Evolutionary conservation across 1,140 invertebrate species (phyloP), one percentile per base, ranked within the genome.

Genomic region (Drosophila biarmipes): DNA sequence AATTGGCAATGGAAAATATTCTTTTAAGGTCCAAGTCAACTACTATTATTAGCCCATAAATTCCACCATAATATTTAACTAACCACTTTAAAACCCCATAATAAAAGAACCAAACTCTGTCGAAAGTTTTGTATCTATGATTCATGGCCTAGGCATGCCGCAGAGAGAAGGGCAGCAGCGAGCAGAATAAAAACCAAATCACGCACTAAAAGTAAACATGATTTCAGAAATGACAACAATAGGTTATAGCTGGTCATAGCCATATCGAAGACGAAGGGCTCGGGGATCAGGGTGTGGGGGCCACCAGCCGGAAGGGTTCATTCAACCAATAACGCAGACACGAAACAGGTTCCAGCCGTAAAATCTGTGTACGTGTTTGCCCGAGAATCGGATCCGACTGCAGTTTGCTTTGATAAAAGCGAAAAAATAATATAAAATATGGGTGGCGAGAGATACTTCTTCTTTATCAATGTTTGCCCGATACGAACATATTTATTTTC

Each of bases 251-350:
- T 10, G 31, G 24, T 53, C 29, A 72, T 43, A 15, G 40, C 35
- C 58, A 14, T 14, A 61, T 55, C 42, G 29, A 31, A 31, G 12
- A 19, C 19, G 42, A 31, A 35, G 15, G 34, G 24, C 55, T 37
- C 27, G 14, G 15, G 11, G 40, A 10, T 10, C 7, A 42, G 34
- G 42, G 51, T 27, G 38, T 19, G 29, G 53, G 37, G 21, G 29
- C 29, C 49, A 40, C 61, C 37, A 74, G 40, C 74, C 69, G 80
- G 79, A 78, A 74, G 78, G 82, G 82, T 87, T 87, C 84, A 87
- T 87, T 87, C 82, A 87, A 87, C 82, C 84, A 89, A 67, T 78
- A 82, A 76, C 43, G 74, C 40, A 48, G 67, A 21, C 66, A 68
- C 64, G 57, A 75, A 87, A 89, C 82, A 82, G 78, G 74, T 89